Evolutionary conservation across 2,113 vertebrate species (phyloP).

Genomic region (Pan troglodytes): NHGRI_mPanTro3-v2.1_pri NC_072402.2:8972001-8972500

Average conservation of each 20-base stretch:
- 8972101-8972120: background rate
- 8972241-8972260: background rate
- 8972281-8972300: background rate
- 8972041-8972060: background rate
- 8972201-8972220: background rate
- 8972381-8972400: background rate
- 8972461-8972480: background rate
- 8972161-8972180: background rate
- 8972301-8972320: background rate
- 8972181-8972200: background rate
- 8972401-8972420: background rate
- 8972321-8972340: background rate
- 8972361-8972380: background rate
- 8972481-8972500: background rate
- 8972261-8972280: background rate
- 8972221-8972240: background rate
- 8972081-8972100: background rate
- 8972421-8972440: background rate
- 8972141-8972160: background rate
- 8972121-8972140: background rate
- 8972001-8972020: background rate
- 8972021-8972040: accelerated
- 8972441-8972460: background rate
- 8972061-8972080: background rate
- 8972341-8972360: background rate